Base-by-base conservation (phyloP, 2,888 invertebrate genomes). In the Melangyna quadrimaculata region DNA sequence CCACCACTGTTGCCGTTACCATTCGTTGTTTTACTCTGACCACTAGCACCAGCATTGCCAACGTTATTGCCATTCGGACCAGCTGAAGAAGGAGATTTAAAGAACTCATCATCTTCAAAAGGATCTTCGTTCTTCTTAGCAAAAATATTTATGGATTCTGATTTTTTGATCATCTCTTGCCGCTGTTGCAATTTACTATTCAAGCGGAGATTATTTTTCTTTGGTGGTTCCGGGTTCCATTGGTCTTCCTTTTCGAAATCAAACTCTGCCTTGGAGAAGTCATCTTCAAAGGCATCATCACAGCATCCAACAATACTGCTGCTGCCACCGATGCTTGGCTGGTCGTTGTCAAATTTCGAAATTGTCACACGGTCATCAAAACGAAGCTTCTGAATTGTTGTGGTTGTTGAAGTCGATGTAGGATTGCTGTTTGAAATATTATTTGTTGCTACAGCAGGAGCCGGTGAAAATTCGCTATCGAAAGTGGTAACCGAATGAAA, bases 101-200 rank as follows among this genome's bases (percentile, higher is more conserved):
- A 98, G 92, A 97, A 97, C 88, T 97, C 97, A 88, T 97, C 96
- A 71, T 96, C 96, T 88, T 97, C 97, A 90, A 98, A 98, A 1
- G 98, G 98, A 92, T 98, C 97, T 91, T 97, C 97, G 57, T 94
- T 94, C 89, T 97, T 97, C 67, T 96, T 94, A 5, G 95, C 95
- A 92, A 98, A 98, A 89, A 98, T 98, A 91, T 97, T 97, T 9
- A 97, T 95, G 4, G 97, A 97, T 90, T 97, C 97, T 0, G 97
- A 97, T 91, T 97, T 97, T 89, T 96, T 96, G 61, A 97, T 95
- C 89, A 95, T 94, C 73, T 94, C 93, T 84, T 95, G 95, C 4
- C 92, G 91, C 78, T 93, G 91, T 59, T 91, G 91, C n/a, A 91
- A 61, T 71, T 91, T 91, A 57, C 88, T 89, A 87, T 93, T 91